Evolutionary conservation across 2,113 vertebrate genomes (phyloP).

Genomic region (Pantherophis guttatus): DNA sequence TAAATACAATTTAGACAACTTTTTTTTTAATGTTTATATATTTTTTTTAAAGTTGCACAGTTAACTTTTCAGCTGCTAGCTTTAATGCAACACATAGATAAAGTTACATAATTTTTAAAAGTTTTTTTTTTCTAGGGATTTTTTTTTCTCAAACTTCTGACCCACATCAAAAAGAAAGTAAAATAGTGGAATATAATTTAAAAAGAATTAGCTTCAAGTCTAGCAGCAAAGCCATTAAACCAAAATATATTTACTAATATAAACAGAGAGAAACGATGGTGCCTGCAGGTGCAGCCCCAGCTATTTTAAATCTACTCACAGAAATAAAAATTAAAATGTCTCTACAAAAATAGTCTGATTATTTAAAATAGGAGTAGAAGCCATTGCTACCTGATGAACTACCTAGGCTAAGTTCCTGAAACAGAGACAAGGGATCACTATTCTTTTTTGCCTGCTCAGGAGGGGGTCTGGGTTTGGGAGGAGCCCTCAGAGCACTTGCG

Average conservation of each 20-base stretch:
- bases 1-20: slow-evolving; percentile 84
- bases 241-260: slow-evolving; percentile 73
- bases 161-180: slow-evolving; percentile 73
- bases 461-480: slow-evolving; percentile 90
- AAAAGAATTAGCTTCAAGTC: slow-evolving; percentile 77
- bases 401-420: slow-evolving; percentile 98
- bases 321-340: slow-evolving; percentile 85
- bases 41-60: slow-evolving; percentile 69
- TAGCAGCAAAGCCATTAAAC: slow-evolving; percentile 82
- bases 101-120: slow-evolving; percentile 74
- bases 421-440: slow-evolving; percentile 94
- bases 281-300: slow-evolving; percentile 69
- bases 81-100: slow-evolving; percentile 75
- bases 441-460: slow-evolving; percentile 97
- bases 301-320: slow-evolving; percentile 78
- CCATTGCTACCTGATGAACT: slow-evolving; percentile 98
- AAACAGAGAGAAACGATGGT: slow-evolving; percentile 72
- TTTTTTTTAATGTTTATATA: slow-evolving; percentile 61
- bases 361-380: slow-evolving; percentile 99
- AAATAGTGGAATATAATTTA: slow-evolving; percentile 76
- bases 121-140: slow-evolving; percentile 70
- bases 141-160: slow-evolving; percentile 71
- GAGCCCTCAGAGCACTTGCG: slow-evolving; percentile 93
- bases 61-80: slow-evolving; percentile 78
- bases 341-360: slow-evolving; percentile 81